Conservation (phyloP, 1,140 invertebrate species). For the Drusus annulatus region DNA sequence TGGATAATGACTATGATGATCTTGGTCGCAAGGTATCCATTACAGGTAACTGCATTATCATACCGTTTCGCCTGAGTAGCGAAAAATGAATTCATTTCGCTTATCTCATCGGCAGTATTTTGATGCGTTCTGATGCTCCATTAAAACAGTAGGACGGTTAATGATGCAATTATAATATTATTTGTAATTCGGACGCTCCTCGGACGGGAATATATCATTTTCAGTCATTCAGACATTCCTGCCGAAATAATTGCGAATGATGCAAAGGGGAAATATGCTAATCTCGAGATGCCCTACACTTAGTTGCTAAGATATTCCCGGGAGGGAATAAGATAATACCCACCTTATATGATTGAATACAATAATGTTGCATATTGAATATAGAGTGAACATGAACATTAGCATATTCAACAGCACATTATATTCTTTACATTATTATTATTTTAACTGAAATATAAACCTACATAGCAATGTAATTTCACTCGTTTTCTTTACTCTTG, state of each 20-base stretch:
- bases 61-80: constrained; percentile 11
- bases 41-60: constrained; percentile 20
- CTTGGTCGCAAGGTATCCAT: constrained; percentile 7
- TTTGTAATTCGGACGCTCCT: constrained; percentile 10
- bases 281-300: too few relatives aligned
- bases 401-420: too few relatives aligned
- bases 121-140: constrained; percentile 1
- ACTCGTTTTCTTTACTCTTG: too few relatives aligned
- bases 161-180: constrained; percentile 28
- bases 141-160: constrained; percentile 11
- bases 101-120: background rate
- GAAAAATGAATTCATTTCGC: background rate
- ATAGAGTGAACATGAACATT: too few relatives aligned
- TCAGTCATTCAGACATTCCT: background rate
- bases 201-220: constrained; percentile 9
- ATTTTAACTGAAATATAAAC: too few relatives aligned
- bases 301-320: too few relatives aligned
- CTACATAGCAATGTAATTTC: too few relatives aligned
- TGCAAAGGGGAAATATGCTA: background rate
- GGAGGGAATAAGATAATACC: too few relatives aligned
- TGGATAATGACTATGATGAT: background rate
- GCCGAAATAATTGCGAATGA: background rate
- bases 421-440: too few relatives aligned
- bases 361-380: too few relatives aligned
- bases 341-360: too few relatives aligned